Evolutionary conservation across 2,888 invertebrate genomes (phyloP), one percentile per base, ranked within the genome.

Genomic region (Mythimna pallens): DNA sequence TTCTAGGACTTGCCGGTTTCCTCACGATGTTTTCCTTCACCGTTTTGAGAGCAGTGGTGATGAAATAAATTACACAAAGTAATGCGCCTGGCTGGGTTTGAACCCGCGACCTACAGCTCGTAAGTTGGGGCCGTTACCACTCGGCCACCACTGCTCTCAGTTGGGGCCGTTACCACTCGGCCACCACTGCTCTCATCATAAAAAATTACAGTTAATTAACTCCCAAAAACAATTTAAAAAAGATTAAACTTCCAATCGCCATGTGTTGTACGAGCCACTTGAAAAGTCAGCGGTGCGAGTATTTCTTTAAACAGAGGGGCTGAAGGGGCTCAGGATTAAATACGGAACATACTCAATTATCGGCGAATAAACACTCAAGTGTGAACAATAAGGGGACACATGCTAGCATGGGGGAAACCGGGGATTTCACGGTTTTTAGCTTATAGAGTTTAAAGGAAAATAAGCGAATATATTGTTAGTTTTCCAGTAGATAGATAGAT

Each of bases 301-400:
- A 83, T 84, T 88, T 90, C 91, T 93, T 93, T 90, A 90, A 93
- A 94, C 93, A 94, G 89, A 88, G 88, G 90, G 86, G 87, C 67
- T 34, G 20, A 65, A 61, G 73, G 90, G 85, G 87, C 68, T 34
- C 71, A 7, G 69, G 69, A 86, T 85, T 82, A 85, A 85, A 82
- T 78, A 89, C 90, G 84, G 88, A 87, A 87, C 89, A 76, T 86
- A 91, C 92, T 94, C 93, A 92, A 94, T 94, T 94, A 94, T 93
- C 88, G 80, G 76, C 89, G 91, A 90, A 93, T 93, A 94, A 95
- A 94, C 93, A 94, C 91, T 92, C 81, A 61, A 87, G 71, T 75
- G 67, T 63, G 84, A 87, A 88, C 88, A 87, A 89, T 83, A 85
- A 85, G 86, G 85, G 80, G 78, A 72, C 71, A 74, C 81, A 81